Conservation (phyloP, 2,797 vertebrate genomes). For the Gambelia wislizenii region DNA sequence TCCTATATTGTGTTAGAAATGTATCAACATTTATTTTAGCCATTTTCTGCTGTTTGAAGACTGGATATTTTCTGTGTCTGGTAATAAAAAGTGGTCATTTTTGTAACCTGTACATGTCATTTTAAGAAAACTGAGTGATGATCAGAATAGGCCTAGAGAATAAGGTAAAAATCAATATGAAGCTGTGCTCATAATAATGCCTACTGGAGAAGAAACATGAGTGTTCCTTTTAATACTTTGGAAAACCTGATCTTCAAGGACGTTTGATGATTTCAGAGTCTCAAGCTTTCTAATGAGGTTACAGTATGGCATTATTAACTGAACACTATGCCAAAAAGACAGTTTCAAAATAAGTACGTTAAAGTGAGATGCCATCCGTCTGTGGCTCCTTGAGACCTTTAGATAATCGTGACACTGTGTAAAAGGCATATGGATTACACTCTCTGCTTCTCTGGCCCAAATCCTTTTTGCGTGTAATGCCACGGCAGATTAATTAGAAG, state of each 20-base stretch:
- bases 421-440: constrained; percentile 14
- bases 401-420: constrained; percentile 38
- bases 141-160: constrained; percentile 31
- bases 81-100: constrained; percentile 15
- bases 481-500: constrained; percentile 47
- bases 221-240: constrained; percentile 9
- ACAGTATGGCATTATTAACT: constrained; percentile 18
- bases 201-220: background rate
- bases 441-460: constrained; percentile 38
- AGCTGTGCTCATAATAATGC: constrained; percentile 31
- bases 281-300: constrained; percentile 36
- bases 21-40: constrained; percentile 23
- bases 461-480: constrained; percentile 46
- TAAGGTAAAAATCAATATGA: background rate
- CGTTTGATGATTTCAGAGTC: constrained; percentile 15
- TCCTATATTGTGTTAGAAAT: background rate
- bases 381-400: constrained; percentile 46
- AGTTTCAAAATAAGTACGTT: constrained; percentile 17
- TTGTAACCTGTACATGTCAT: constrained; percentile 22
- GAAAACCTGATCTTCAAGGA: constrained; percentile 4
- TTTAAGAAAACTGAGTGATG: constrained; percentile 42
- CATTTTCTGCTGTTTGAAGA: background rate
- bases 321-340: constrained; percentile 33
- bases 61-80: constrained; percentile 44
- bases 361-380: constrained; percentile 43